These are phyloP conservation scores for Trissolcus basalis DNA, from an alignment of 1,140 invertebrate species.

Conservation along the genomic window DNA sequence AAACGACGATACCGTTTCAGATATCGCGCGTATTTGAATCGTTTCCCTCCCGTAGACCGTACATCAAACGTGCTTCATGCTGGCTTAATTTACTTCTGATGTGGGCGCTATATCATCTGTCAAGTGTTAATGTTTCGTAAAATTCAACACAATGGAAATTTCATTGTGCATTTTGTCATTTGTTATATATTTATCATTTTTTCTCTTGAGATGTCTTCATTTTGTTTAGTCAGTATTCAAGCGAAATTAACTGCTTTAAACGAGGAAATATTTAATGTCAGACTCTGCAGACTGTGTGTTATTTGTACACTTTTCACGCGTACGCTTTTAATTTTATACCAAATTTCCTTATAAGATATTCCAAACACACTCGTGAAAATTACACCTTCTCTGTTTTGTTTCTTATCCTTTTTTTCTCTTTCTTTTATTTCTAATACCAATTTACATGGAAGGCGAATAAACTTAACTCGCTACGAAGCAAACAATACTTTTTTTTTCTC, in stretches of 20 bases:
- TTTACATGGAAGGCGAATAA: too few species aligned
- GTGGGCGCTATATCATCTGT: slow-evolving; percentile 16
- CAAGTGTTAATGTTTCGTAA: slow-evolving; percentile 35
- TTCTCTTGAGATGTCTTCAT: background rate
- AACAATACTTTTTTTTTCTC: too few species aligned
- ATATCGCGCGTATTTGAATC: slow-evolving; percentile 24
- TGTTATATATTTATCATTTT: slow-evolving; percentile 5
- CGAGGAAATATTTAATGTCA: background rate
- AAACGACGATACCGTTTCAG: slow-evolving; percentile 23
- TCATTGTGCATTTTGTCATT: background rate
- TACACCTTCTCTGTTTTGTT: too few species aligned
- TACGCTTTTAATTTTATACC: too few species aligned
- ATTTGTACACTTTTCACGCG: too few species aligned
- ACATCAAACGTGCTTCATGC: slow-evolving; percentile 29
- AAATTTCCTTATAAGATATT: too few species aligned
- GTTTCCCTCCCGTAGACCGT: slow-evolving; percentile 1
- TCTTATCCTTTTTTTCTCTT: too few species aligned
- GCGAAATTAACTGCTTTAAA: background rate
- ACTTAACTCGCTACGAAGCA: too few species aligned
- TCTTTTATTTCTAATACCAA: too few species aligned
- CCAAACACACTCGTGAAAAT: too few species aligned
- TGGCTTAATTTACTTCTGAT: slow-evolving; percentile 36
- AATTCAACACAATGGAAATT: slow-evolving; percentile 30
- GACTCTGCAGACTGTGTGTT: too few species aligned
- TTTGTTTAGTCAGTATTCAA: background rate